Evolutionary conservation across 2,113 vertebrate species (phyloP).

Genomic region (Phoxinus phoxinus): DNA sequence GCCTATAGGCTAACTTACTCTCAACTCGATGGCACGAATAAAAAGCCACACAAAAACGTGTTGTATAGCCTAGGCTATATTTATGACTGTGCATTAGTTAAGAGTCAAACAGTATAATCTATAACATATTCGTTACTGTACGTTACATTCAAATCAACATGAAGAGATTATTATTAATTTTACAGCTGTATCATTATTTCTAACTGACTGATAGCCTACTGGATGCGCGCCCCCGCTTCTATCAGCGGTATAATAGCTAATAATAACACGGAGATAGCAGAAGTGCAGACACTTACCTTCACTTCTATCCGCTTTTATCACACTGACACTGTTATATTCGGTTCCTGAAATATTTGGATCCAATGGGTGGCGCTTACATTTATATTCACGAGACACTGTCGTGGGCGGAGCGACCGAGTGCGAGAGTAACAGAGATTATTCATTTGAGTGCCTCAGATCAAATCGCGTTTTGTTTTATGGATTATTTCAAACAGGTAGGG

Average conservation of each 20-base stretch:
- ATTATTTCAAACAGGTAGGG: too few relatives aligned
- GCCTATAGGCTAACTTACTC: too few relatives aligned
- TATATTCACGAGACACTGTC: too few relatives aligned
- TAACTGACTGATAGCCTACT: background rate
- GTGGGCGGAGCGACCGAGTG: too few relatives aligned
- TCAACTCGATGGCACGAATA: background rate
- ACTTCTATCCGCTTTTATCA: background rate
- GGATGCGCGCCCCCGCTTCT: background rate
- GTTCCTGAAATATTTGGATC: too few relatives aligned
- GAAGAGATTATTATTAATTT: background rate
- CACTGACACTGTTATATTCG: too few relatives aligned
- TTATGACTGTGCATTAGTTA: background rate
- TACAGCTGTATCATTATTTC: background rate
- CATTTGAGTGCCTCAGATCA: too few relatives aligned
- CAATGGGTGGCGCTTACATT: too few relatives aligned
- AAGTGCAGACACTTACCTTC: conserved; percentile 28
- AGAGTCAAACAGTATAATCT: background rate
- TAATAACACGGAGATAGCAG: background rate
- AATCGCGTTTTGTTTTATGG: too few relatives aligned
- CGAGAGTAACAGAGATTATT: too few relatives aligned
- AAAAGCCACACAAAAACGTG: background rate
- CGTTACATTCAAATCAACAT: background rate
- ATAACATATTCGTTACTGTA: background rate
- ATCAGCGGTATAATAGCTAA: background rate
- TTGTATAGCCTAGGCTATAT: too few relatives aligned